Evolutionary conservation across 2,113 vertebrate species (phyloP).

Genomic region (Rutilus rutilus): DNA sequence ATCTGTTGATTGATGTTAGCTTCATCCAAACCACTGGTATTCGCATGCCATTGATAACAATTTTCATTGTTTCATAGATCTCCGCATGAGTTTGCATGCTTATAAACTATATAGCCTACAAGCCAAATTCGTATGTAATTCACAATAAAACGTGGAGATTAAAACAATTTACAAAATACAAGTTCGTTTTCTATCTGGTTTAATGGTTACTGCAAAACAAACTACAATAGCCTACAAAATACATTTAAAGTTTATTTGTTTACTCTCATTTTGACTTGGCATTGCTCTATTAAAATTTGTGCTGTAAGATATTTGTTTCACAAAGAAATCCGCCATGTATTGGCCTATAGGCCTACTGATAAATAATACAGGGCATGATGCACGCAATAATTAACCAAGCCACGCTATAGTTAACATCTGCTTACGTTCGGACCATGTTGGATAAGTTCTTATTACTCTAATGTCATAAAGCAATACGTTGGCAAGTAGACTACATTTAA

Average conservation of each 20-base stretch:
- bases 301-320: not conserved
- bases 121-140: not conserved
- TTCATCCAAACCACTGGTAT: slow-evolving; percentile 65
- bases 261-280: not conserved
- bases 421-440: not conserved
- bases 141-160: not conserved
- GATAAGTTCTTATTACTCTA: slow-evolving; percentile 61
- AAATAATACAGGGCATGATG: slow-evolving; percentile 10
- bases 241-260: not conserved
- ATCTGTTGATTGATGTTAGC: slow-evolving; percentile 66
- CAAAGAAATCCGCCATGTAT: not conserved
- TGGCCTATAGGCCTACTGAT: not conserved
- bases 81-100: not conserved
- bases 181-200: not conserved
- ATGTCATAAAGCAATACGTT: not conserved
- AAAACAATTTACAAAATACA: not conserved
- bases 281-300: not conserved
- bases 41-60: slow-evolving; percentile 42
- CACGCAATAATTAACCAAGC: slow-evolving; percentile 70
- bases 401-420: slow-evolving; percentile 75
- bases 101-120: not conserved
- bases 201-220: not conserved
- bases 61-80: not conserved
- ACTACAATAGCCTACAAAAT: not conserved
- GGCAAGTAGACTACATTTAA: not conserved